Conservation (phyloP, 2,888 invertebrate species). For the Melinaea menophilus region DNA sequence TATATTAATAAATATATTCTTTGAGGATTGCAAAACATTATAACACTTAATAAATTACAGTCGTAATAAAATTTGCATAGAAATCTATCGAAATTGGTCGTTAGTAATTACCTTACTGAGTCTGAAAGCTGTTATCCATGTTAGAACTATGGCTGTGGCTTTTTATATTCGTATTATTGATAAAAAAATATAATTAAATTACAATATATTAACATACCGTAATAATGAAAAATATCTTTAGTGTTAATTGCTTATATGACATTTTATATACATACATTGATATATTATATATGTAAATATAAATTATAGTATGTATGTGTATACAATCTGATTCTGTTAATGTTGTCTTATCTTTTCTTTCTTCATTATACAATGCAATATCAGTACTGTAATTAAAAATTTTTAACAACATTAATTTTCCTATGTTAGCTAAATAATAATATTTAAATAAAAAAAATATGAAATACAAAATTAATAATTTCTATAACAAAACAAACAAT, state of each 20-base stretch:
- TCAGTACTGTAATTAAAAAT: too few relatives aligned
- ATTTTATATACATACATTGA: too few relatives aligned
- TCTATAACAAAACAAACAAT: constrained; percentile 11
- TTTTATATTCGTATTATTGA: constrained; percentile 2
- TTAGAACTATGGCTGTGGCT: constrained; percentile 13
- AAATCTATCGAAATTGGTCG: constrained; percentile 62
- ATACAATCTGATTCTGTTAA: too few relatives aligned
- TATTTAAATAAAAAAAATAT: neutral
- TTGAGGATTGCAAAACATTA: constrained; percentile 2
- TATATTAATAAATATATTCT: neutral
- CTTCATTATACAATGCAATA: too few relatives aligned
- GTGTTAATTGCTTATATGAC: neutral
- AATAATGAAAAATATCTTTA: constrained; percentile 1
- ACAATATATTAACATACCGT: neutral
- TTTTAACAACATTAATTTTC: too few relatives aligned
- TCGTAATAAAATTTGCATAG: constrained; percentile 67
- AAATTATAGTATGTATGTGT: too few relatives aligned
- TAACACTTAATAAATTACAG: constrained; percentile 41
- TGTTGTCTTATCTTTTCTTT: too few relatives aligned
- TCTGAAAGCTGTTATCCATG: constrained; percentile 19
- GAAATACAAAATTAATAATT: neutral
- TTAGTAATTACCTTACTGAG: constrained; percentile 33
- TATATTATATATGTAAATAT: too few relatives aligned
- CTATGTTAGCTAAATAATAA: too few relatives aligned
- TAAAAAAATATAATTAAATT: neutral